Evolutionary conservation across 2,113 vertebrate species (phyloP), one percentile per base, ranked within the genome.

Genomic region (Indicator maculatus): DNA sequence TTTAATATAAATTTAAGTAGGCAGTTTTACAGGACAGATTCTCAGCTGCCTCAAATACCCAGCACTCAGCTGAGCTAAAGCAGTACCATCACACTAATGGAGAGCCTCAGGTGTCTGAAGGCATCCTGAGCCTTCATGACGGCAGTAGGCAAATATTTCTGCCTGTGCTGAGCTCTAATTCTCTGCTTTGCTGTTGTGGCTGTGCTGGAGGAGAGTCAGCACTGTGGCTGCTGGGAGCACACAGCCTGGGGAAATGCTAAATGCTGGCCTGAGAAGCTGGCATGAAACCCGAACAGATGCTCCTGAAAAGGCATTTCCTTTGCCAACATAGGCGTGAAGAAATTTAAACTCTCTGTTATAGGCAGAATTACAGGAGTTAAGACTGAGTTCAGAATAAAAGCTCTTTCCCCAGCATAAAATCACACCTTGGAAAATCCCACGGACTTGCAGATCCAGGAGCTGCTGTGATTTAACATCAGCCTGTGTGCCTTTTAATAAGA

Each of bases 91-190:
- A 66, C 28, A 7, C 47, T 50, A 24, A 61, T 30, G 21, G 88
- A 76, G 39, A 92, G 63, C 89, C 64, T 18, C 67, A 66, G 36
- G 72, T 76, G 41, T 50, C 55, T 16, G 71, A 59, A 61, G 52
- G 90, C 53, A 64, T 64, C 73, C 58, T 74, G 58, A 93, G 41
- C 84, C 45, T 73, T 66, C 1, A 3, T 83, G 87, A 85, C 86
- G 90, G 78, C 91, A 82, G 20, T 59, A 39, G 9, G 74, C 81
- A 90, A 83, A 33, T 90, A 87, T 76, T 96, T 79, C 74, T 84
- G 86, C 63, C 45, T 31, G 74, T 65, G 70, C 86, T 92, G 28
- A 72, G 73, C 66, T 74, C 6, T 55, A 11, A 38, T 69, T 89
- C 81, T 30, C 3, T 63, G 84, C 71, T 63, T 7, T 74, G 88